Evolutionary conservation across 1,140 invertebrate genomes (phyloP).

Genomic region (Cryptotermes secundus): DNA sequence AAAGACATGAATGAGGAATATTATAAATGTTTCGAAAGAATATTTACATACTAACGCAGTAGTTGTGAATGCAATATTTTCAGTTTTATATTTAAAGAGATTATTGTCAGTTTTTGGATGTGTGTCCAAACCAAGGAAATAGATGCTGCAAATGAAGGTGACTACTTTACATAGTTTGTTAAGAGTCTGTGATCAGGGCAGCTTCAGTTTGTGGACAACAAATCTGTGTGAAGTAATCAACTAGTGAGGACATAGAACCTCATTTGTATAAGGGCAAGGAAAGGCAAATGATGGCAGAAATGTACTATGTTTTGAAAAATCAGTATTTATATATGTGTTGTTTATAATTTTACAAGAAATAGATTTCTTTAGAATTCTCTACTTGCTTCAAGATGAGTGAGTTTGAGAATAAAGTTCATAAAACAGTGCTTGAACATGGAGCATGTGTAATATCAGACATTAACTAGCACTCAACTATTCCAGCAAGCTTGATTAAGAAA

Average conservation of each 20-base stretch:
- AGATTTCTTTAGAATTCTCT: background rate
- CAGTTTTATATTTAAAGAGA: background rate
- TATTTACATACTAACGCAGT: too few relatives aligned
- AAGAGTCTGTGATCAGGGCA: background rate
- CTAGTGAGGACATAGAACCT: background rate
- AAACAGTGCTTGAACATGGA: background rate
- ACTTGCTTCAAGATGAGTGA: background rate
- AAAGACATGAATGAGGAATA: too few relatives aligned
- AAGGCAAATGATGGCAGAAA: background rate
- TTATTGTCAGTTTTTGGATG: background rate
- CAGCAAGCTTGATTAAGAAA: background rate
- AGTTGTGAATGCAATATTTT: background rate
- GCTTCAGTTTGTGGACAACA: background rate
- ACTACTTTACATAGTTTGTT: background rate
- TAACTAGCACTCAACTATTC: background rate
- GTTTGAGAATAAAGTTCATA: too few relatives aligned
- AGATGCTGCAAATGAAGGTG: too few relatives aligned
- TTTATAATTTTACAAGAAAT: background rate
- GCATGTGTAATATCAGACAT: background rate
- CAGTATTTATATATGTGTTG: background rate
- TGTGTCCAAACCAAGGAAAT: background rate
- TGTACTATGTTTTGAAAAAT: slow-evolving; percentile 4
- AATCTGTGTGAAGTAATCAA: background rate
- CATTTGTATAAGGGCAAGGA: background rate
- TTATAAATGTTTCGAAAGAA: too few relatives aligned